Conservation (phyloP, 2,113 vertebrate genomes). For the Ciconia boyciana region DNA sequence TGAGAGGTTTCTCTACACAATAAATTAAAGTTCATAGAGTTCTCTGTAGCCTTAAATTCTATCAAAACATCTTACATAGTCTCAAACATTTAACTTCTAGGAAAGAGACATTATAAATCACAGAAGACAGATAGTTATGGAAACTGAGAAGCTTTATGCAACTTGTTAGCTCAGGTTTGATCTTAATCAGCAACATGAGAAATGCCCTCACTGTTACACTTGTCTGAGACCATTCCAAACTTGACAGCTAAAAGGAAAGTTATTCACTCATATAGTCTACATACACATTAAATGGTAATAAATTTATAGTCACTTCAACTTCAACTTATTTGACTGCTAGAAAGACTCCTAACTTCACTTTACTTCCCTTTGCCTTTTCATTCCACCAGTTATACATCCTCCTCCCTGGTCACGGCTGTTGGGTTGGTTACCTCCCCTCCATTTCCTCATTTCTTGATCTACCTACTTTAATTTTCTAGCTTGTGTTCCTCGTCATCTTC, state of each 20-base stretch:
- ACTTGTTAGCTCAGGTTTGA: background rate
- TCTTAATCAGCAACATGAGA: background rate
- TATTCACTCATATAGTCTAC: background rate
- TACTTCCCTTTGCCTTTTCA: background rate
- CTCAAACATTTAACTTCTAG: background rate
- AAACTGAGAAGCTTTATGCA: background rate
- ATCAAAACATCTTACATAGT: background rate
- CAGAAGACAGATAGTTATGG: background rate
- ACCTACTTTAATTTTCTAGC: background rate
- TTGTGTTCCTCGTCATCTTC: background rate
- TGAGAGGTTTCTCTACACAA: background rate
- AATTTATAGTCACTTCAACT: background rate
- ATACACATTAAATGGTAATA: rapidly evolving
- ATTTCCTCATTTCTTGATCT: background rate
- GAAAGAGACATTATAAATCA: background rate
- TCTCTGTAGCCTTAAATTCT: background rate
- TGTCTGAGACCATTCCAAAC: background rate
- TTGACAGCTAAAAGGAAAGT: background rate
- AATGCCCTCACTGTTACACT: background rate
- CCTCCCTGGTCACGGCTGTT: background rate
- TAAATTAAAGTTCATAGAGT: background rate
- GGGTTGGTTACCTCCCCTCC: background rate
- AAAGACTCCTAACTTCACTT: background rate
- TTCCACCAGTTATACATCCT: background rate
- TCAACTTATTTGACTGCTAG: background rate